Percentiles rank a stretch among this genome's conserved stretches.
Evolutionary conservation across 2,888 invertebrate species (phyloP).

Genomic region (Eulithis prunata): DNA sequence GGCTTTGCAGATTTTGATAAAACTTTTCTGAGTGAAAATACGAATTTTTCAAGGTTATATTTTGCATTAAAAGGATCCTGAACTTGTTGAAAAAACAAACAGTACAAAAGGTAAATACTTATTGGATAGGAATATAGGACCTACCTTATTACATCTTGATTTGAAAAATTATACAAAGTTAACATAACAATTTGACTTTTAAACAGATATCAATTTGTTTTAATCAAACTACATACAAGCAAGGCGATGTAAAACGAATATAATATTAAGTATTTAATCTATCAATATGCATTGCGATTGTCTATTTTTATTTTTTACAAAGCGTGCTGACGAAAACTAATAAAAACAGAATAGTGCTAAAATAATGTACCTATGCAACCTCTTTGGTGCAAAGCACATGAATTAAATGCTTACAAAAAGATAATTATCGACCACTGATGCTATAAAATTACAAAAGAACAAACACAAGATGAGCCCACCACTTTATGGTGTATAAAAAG

Average conservation of each 20-base stretch:
- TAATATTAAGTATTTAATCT: too few species aligned
- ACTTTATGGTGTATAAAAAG: slow-evolving; percentile 62
- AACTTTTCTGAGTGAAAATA: not conserved
- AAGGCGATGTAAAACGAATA: too few species aligned
- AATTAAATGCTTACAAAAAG: slow-evolving; percentile 39
- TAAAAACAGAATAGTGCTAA: slow-evolving; percentile 11
- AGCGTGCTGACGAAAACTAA: slow-evolving; percentile 22
- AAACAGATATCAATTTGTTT: too few species aligned
- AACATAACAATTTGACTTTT: too few species aligned
- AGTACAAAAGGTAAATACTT: too few species aligned
- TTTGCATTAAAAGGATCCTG: not conserved
- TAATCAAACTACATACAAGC: too few species aligned
- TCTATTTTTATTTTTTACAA: slow-evolving; percentile 5
- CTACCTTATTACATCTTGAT: too few species aligned
- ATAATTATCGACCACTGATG: slow-evolving; percentile 29
- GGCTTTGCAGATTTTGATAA: slow-evolving; percentile 28
- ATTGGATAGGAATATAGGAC: too few species aligned
- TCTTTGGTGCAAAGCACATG: slow-evolving; percentile 9
- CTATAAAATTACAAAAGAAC: slow-evolving; percentile 51
- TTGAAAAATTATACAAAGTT: too few species aligned
- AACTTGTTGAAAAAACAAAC: too few species aligned
- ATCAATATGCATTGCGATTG: slow-evolving; percentile 8
- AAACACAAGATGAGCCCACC: slow-evolving; percentile 57
- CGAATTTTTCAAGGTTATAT: slow-evolving; percentile 4
- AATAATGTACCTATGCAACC: not conserved